Percentiles rank a stretch among this genome's conserved stretches.
Conservation (phyloP, 2,113 vertebrate species). For the Siphamia tubifer region DNA sequence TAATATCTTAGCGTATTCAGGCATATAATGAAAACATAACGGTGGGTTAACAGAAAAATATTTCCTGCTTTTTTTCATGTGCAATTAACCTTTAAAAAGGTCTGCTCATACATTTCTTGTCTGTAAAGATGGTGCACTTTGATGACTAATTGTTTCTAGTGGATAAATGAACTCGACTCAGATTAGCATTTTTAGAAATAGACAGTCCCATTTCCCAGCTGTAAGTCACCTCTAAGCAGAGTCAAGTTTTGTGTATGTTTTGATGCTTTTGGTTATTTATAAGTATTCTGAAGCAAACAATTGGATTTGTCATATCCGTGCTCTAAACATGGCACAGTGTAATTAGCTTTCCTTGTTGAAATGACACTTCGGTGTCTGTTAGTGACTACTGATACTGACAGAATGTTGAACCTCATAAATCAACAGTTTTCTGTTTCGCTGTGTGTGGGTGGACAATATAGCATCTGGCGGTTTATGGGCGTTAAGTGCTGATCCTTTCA, state of each 20-base stretch:
- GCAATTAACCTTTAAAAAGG: slow-evolving; percentile 36
- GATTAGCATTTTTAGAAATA: slow-evolving; percentile 34
- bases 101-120: slow-evolving; percentile 18
- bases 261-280: slow-evolving; percentile 39
- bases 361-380: slow-evolving; percentile 24
- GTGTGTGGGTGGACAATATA: neutral
- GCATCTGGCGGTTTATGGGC: neutral
- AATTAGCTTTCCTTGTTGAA: slow-evolving; percentile 56
- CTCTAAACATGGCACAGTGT: slow-evolving; percentile 31
- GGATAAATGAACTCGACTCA: slow-evolving; percentile 26
- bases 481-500: neutral
- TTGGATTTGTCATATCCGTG: slow-evolving; percentile 58
- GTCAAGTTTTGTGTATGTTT: slow-evolving; percentile 11
- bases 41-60: slow-evolving; percentile 35
- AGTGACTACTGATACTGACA: slow-evolving; percentile 17
- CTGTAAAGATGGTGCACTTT: slow-evolving; percentile 10
- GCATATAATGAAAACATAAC: slow-evolving; percentile 71
- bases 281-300: slow-evolving; percentile 50
- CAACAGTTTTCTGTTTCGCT: neutral
- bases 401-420: slow-evolving; percentile 15
- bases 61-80: slow-evolving; percentile 43
- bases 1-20: slow-evolving; percentile 70
- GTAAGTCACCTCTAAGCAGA: slow-evolving; percentile 31
- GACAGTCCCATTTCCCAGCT: slow-evolving; percentile 16
- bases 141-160: slow-evolving; percentile 19